Base-by-base conservation (phyloP, 2,113 vertebrate genomes). In the Fukomys damarensis region DNA sequence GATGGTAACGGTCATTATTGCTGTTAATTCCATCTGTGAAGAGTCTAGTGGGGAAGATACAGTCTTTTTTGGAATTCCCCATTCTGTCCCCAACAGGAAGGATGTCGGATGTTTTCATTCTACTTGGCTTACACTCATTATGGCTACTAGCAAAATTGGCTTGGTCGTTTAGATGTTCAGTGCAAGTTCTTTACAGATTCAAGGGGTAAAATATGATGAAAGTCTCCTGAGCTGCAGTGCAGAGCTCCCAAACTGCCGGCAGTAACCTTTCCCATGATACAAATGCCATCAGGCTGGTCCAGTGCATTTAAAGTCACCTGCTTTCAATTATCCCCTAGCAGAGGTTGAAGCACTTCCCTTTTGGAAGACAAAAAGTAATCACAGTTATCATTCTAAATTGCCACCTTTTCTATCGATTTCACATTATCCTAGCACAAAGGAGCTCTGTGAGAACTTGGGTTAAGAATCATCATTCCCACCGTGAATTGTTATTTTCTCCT, bases 181-280 rank as follows among this genome's bases (percentile, higher is more conserved):
- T 81, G 61, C 85, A 97, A 85, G 93, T 94, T 96, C 95, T 96
- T 96, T 96, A 94, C 1, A 0, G 95, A 97, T 95, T 96, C 70
- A 77, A 95, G 89, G 84, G 80, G 93, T 93, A 97, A 98, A 97
- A 97, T 86, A 94, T 46, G 13, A 98, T 97, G 89, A 94, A 74
- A 74, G 72, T n/a, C 82, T 66, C 35, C 72, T 9, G 26, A 97
- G 97, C 63, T 68, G 80, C 91, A 89, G 22, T 0, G 0, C n/a
- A 89, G 74, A 86, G 59, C 49, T 96, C 96, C 94, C 84, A 96
- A 93, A 95, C 81, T 93, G 88, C 76, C 65, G 88, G 89, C 83
- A 96, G 87, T 91, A 98, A 96, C 87, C 76, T 97, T 96, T 87
- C 49, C 66, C 35, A 19, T 49, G 85, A 90, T 65, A 94, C 82